Evolutionary conservation across 2,113 vertebrate genomes (phyloP).

Genomic region (Centropus bengalensis): DNA sequence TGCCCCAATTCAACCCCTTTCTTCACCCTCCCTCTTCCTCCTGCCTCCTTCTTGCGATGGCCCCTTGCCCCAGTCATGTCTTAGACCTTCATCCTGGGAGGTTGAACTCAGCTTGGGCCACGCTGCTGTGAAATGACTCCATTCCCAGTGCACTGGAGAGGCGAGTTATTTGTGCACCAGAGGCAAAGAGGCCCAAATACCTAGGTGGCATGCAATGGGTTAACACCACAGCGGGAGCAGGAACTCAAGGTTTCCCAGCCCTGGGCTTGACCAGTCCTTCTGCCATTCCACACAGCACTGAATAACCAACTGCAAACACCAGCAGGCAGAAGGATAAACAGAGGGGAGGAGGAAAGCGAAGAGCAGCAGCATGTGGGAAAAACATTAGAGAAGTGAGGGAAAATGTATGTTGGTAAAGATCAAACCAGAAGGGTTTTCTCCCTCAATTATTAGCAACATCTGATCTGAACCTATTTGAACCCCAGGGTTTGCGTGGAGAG

Average conservation of each 20-base stretch:
- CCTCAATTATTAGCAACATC: not conserved
- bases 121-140: not conserved
- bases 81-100: not conserved
- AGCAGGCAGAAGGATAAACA: not conserved
- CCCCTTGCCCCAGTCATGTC: not conserved
- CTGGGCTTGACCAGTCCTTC: not conserved
- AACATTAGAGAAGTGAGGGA: not conserved
- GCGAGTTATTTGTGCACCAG: not conserved
- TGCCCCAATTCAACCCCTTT: not conserved
- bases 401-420: not conserved
- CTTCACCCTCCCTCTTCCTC: not conserved
- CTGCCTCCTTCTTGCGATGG: not conserved
- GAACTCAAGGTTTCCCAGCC: not conserved
- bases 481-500: not conserved
- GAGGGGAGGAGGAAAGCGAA: not conserved
- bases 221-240: not conserved
- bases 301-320: not conserved
- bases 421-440: not conserved
- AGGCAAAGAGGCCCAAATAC: not conserved
- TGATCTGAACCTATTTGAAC: not conserved
- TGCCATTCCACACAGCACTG: not conserved
- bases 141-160: rapidly evolving
- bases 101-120: not conserved
- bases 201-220: not conserved
- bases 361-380: not conserved